These are phyloP conservation scores for Antheraea mylitta DNA, from an alignment of 1,140 invertebrate genomes.

Conservation along the genomic window DNA sequence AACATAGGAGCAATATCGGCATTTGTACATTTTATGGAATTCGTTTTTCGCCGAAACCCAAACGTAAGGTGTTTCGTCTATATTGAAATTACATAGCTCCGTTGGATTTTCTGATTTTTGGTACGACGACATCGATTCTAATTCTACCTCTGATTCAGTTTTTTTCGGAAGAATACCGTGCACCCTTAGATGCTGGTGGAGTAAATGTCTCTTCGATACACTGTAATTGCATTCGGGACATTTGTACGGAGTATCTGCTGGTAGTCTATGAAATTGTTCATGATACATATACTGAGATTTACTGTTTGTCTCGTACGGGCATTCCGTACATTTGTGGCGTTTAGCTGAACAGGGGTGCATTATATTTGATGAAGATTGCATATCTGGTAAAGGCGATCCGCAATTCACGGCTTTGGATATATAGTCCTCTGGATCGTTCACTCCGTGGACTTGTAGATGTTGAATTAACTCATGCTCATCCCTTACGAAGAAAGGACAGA, in stretches of 20 bases:
- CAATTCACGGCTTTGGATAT: conserved; percentile 64
- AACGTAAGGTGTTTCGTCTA: conserved; percentile 81
- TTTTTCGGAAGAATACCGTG: conserved; percentile 81
- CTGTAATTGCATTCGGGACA: conserved; percentile 91
- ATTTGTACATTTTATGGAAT: conserved; percentile 92
- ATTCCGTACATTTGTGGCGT: conserved; percentile 85
- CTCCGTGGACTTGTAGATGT: conserved; percentile 67
- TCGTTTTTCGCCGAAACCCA: conserved; percentile 86
- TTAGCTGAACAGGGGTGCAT: conserved; percentile 52
- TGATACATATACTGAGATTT: conserved; percentile 92
- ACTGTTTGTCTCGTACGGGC: conserved; percentile 90
- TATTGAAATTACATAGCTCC: conserved; percentile 33
- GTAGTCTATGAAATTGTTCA: conserved; percentile 89
- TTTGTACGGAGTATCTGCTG: conserved; percentile 85
- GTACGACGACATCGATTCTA: conserved; percentile 36
- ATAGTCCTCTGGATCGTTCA: conserved; percentile 72
- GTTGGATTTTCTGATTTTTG: conserved; percentile 30
- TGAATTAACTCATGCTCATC: conserved; percentile 71
- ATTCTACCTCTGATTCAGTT: conserved; percentile 51
- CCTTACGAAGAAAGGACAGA: conserved; percentile 89
- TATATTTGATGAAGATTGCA: conserved; percentile 13
- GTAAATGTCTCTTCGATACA: conserved; percentile 87
- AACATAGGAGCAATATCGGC: conserved; percentile 90
- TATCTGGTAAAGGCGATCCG: conserved; percentile 55
- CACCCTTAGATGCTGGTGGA: conserved; percentile 88